Base-by-base conservation (phyloP, 2,888 invertebrate species). In the Cephus sareptanus region DNA sequence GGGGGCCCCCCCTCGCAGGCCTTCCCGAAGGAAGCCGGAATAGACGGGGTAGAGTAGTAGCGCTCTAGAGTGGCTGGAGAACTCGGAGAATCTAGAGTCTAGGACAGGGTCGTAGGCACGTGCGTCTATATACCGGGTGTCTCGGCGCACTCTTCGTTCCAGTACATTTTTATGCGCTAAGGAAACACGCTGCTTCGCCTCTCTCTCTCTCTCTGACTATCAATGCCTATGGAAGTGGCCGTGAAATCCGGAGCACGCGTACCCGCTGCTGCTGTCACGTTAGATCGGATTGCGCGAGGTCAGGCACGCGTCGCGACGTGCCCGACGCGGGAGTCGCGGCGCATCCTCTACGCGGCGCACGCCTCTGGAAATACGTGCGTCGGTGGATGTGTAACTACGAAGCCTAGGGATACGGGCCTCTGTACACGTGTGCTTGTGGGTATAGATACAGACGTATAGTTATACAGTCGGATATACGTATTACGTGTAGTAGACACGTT, bases 231-330 rank as follows among this genome's bases (percentile, higher is more conserved):
- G 33, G 76, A 79, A 68, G 35, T 34, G 34, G n/a, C 69, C 56
- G 34, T 37, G 79, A 70, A 74, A 74, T 30, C 56, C 56, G 56
- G 35, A 34, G 40, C 31, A 35, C 77, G 74, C 79, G 79, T 78
- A 69, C 75, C 71, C 71, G 70, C 70, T 71, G 79, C 75, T 75
- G 78, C 77, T 79, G 75, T 79, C 79, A 75, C 30, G 40, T n/a
- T 69, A 30, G 56, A 68, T 33, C 77, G 74, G 56, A 73, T 40
- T 56, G 76, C 70, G 74, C 40, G 34, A 34, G 74, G 68, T 35
- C 35, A 34, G 74, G 56, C 40, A 40, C 31, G 33, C 34, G 56
- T 40, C 56, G 69, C 13, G 34, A 33, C 40, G 69, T 23, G 69
- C 69, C 35, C 11, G 12, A 71, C 23, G 56, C 40, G 71, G 30